Evolutionary conservation across 2,113 vertebrate genomes (phyloP).

Genomic region (Poeciliopsis occidentalis): DNA sequence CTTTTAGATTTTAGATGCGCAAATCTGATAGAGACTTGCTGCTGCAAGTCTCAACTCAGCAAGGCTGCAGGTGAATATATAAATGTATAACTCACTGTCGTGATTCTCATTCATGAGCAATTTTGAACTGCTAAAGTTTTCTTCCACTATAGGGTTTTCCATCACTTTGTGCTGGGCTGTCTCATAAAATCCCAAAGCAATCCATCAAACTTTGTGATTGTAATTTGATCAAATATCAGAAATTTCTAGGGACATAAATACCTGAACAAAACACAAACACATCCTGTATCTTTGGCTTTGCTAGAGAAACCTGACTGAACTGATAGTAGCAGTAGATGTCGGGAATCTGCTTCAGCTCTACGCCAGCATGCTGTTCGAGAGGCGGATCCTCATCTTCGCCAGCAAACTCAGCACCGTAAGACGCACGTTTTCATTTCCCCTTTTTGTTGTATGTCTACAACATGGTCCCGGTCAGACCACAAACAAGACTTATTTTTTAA

Average conservation of each 20-base stretch:
- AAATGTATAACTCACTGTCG: neutral
- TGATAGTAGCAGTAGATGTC: constrained; percentile 87
- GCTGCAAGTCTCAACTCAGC: neutral
- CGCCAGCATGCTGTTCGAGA: constrained; percentile 88
- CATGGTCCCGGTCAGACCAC: neutral
- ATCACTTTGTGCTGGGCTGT: neutral
- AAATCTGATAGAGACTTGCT: neutral
- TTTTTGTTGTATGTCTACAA: neutral
- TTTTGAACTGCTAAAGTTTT: neutral
- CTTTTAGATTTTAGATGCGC: neutral
- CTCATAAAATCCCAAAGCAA: neutral
- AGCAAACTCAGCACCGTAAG: constrained; percentile 92
- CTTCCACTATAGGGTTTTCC: neutral
- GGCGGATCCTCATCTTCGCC: constrained; percentile 85
- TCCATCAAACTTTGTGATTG: neutral
- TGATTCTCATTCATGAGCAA: neutral
- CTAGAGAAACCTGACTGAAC: constrained; percentile 91
- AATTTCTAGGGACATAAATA: neutral
- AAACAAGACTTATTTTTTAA: neutral
- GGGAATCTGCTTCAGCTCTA: constrained; percentile 87
- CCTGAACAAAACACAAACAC: neutral
- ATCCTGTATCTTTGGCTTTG: neutral
- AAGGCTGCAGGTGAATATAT: neutral
- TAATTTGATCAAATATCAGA: neutral
- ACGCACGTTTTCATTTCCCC: neutral